A percentile compares a stretch with the other conserved stretches of the same genome.
phyloP scores from a whole-genome alignment of 30 jellyfish, hydroid and myxozoan species.

The Aurelia aurita region DNA sequence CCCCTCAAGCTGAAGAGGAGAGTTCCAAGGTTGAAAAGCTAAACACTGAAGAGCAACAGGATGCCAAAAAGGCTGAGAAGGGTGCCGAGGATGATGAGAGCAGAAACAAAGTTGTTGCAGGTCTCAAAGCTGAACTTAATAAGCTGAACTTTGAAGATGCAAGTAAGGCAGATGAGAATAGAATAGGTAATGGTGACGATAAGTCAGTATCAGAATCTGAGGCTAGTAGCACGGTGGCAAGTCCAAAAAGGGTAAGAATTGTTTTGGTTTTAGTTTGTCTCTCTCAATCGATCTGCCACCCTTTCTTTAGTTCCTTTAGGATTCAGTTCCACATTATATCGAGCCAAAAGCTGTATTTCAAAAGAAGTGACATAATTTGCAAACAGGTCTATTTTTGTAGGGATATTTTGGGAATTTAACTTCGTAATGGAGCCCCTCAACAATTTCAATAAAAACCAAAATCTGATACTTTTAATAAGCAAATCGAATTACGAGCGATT shows the following conservation, averaged over 20 bases:
- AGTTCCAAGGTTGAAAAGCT: constrained; percentile 10
- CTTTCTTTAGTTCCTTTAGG: too few relatives aligned
- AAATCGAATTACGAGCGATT: too few relatives aligned
- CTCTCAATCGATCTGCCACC: too few relatives aligned
- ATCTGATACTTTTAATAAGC: too few relatives aligned
- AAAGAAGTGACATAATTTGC: too few relatives aligned
- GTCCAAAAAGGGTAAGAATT: constrained; percentile 51
- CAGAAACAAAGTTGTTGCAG: constrained; percentile 31
- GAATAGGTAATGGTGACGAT: constrained; percentile 12
- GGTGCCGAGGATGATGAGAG: constrained; percentile 9
- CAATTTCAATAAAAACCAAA: too few relatives aligned
- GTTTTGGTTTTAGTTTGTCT: not conserved
- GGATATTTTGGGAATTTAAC: too few relatives aligned
- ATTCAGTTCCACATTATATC: too few relatives aligned
- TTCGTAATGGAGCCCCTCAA: too few relatives aligned
- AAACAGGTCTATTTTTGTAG: too few relatives aligned
- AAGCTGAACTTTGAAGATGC: constrained; percentile 6
- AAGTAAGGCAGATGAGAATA: constrained; percentile 1
- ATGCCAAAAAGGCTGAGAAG: constrained; percentile 47
- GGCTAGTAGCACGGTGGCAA: constrained; percentile 50
- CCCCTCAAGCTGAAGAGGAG: not conserved
- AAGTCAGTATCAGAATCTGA: constrained; percentile 31
- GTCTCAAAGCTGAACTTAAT: constrained; percentile 47
- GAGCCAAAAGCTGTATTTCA: too few relatives aligned
- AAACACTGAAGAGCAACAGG: constrained; percentile 37